These are phyloP conservation scores for Scaeva pyrastri DNA, from an alignment of 2,888 invertebrate genomes.

Conservation along the genomic window DNA sequence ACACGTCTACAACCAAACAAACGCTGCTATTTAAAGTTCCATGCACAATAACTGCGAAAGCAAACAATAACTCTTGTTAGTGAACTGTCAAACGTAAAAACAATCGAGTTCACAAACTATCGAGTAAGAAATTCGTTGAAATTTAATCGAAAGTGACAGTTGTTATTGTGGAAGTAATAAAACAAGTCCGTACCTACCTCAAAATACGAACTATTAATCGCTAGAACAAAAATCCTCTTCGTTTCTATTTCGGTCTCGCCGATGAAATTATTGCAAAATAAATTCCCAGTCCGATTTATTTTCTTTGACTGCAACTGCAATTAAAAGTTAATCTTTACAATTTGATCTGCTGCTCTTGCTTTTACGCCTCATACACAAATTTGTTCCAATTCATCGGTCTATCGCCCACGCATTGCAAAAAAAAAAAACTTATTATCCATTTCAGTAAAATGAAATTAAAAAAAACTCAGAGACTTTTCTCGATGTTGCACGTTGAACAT, in stretches of 20 bases:
- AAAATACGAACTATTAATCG: not conserved
- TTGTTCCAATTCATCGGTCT: slow-evolving; percentile 60
- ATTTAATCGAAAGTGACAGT: too few relatives aligned
- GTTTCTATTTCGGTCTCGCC: not conserved
- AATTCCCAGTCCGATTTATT: slow-evolving; percentile 11
- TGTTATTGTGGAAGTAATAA: not conserved
- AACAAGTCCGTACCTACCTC: not conserved
- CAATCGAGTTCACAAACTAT: too few relatives aligned
- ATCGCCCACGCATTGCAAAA: slow-evolving; percentile 44
- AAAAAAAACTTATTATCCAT: slow-evolving; percentile 3
- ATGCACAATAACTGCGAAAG: too few relatives aligned
- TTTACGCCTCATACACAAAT: slow-evolving; percentile 40
- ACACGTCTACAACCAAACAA: too few relatives aligned
- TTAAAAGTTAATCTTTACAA: slow-evolving; percentile 43
- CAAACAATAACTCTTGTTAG: too few relatives aligned
- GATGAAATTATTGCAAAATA: not conserved
- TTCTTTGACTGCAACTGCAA: slow-evolving; percentile 33
- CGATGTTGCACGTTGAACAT: slow-evolving; percentile 23
- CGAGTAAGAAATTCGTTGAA: too few relatives aligned
- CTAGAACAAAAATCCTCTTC: not conserved
- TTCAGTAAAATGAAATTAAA: not conserved
- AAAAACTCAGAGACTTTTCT: slow-evolving; percentile 6
- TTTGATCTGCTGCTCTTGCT: slow-evolving; percentile 37
- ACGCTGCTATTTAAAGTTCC: too few relatives aligned
- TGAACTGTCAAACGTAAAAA: too few relatives aligned